Evolutionary conservation across 2,888 invertebrate genomes (phyloP).

Genomic region (Brachypterus glaber): DNA sequence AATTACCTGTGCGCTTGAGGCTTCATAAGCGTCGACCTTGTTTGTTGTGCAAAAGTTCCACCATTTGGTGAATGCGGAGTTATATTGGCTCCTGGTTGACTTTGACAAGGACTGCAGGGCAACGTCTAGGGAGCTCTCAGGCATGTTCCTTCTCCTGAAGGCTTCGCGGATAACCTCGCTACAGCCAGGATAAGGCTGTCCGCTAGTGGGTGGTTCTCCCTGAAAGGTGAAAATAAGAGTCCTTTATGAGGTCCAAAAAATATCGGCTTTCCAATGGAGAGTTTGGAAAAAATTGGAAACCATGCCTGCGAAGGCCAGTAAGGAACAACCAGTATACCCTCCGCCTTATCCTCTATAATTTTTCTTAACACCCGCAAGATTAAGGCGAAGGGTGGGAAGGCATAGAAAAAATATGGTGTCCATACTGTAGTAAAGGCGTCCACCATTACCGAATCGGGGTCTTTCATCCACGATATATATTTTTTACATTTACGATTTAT

Average conservation of each 20-base stretch:
- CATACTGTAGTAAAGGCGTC: slow-evolving; percentile 23
- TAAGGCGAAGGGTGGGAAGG: slow-evolving; percentile 18
- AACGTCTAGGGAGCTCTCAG: neutral
- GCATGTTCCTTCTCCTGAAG: neutral
- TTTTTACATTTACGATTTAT: slow-evolving; percentile 22
- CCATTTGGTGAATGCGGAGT: too few species aligned
- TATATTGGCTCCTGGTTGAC: too few species aligned
- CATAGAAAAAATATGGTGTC: slow-evolving; percentile 21
- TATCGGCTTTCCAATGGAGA: slow-evolving; percentile 4
- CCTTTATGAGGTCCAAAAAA: slow-evolving; percentile 1
- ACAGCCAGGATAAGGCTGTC: slow-evolving; percentile 10
- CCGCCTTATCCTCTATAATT: slow-evolving; percentile 23
- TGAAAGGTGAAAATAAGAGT: slow-evolving; percentile 13
- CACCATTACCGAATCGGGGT: slow-evolving; percentile 18
- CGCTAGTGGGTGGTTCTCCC: slow-evolving; percentile 7
- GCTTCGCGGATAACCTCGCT: slow-evolving; percentile 8
- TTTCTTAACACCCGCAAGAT: slow-evolving; percentile 23
- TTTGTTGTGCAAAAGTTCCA: too few species aligned
- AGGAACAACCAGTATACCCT: slow-evolving; percentile 22
- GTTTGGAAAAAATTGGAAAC: slow-evolving; percentile 8
- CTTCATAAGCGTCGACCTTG: too few species aligned
- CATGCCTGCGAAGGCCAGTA: slow-evolving; percentile 9
- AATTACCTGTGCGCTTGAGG: too few species aligned
- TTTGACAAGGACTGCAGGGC: neutral
- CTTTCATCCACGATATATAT: slow-evolving; percentile 21